Conservation (phyloP, 2,888 invertebrate species). For the Nasonia oneida region DNA sequence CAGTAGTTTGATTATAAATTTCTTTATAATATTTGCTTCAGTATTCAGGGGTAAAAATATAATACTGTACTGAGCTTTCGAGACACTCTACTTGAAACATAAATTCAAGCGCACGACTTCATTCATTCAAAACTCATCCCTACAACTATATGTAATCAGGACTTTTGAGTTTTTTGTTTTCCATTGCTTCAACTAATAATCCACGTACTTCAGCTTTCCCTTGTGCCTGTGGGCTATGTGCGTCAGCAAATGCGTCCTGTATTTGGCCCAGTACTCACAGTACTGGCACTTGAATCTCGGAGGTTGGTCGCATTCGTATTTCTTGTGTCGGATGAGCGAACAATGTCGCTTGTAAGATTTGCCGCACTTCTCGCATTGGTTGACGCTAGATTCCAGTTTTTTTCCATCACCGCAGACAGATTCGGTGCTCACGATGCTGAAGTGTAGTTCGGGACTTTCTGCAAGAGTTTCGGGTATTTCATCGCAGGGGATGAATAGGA, state of each 20-base stretch:
- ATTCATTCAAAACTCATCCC: too few relatives aligned
- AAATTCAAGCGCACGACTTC: too few relatives aligned
- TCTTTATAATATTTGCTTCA: too few relatives aligned
- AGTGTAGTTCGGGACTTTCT: background rate
- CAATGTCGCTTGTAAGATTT: constrained; percentile 42
- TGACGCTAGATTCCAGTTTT: background rate
- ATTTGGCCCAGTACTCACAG: constrained; percentile 74
- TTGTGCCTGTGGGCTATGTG: constrained; percentile 35
- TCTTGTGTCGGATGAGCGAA: constrained; percentile 55
- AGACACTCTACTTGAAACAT: too few relatives aligned
- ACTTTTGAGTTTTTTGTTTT: background rate
- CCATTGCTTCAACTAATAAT: background rate
- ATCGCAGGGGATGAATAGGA: constrained; percentile 24
- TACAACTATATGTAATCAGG: too few relatives aligned
- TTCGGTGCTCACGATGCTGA: background rate
- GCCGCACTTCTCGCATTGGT: constrained; percentile 49
- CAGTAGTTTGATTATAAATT: too few relatives aligned
- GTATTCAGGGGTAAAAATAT: background rate
- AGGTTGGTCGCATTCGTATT: constrained; percentile 73
- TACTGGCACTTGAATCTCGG: constrained; percentile 74
- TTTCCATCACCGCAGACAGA: background rate
- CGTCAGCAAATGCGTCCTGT: constrained; percentile 65
- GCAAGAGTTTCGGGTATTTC: background rate
- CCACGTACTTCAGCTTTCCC: background rate
- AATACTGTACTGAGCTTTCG: background rate